phyloP scores from a whole-genome alignment of 2,797 vertebrate genomes.

The Margarornis squamiger region DNA sequence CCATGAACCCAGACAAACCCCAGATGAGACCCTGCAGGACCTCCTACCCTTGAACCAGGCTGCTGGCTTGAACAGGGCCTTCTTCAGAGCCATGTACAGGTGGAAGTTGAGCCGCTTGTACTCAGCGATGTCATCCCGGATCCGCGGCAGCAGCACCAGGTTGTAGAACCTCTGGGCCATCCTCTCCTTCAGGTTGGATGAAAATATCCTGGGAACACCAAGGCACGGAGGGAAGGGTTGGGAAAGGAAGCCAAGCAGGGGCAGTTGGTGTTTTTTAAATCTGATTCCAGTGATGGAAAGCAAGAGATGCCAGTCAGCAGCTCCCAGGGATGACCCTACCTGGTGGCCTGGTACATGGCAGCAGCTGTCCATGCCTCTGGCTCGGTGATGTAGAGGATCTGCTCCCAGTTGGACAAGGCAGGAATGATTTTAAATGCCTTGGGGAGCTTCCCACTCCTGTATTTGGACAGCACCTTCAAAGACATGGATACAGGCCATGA shows the following conservation, averaged over 20 bases:
- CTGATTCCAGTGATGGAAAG: fast-evolving
- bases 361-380: constrained; percentile 94
- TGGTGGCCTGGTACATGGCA: constrained; percentile 96
- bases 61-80: constrained; percentile 95
- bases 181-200: constrained; percentile 93
- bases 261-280: fast-evolving
- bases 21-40: not conserved
- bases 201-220: constrained; percentile 86
- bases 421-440: constrained; percentile 98
- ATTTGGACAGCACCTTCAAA: constrained; percentile 90
- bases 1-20: fast-evolving
- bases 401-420: constrained; percentile 96
- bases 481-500: fast-evolving
- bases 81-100: constrained; percentile 94
- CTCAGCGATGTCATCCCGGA: constrained; percentile 92
- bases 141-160: constrained; percentile 89
- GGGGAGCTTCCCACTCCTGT: constrained; percentile 95
- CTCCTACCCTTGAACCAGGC: constrained; percentile 96
- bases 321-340: constrained; percentile 70
- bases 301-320: not conserved
- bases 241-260: fast-evolving
- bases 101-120: constrained; percentile 97
- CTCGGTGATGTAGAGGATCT: constrained; percentile 94
- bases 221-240: fast-evolving
- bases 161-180: constrained; percentile 99